Evolutionary conservation across 2,113 vertebrate species (phyloP), one percentile per base, ranked within the genome.

Genomic region (Gavialis gangeticus): DNA sequence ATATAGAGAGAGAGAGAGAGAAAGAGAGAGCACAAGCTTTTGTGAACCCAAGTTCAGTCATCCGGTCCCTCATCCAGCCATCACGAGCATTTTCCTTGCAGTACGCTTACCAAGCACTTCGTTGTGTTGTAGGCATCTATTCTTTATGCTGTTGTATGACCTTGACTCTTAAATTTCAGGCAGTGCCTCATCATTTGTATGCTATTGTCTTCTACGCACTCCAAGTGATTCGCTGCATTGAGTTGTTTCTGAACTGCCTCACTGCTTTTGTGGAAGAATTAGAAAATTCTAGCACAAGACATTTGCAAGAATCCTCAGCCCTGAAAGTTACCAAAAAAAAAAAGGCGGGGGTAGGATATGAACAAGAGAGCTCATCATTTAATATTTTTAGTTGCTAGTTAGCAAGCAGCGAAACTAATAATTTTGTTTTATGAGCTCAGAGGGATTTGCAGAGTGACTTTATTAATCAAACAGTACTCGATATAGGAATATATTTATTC

Each of bases 341-440:
- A 22, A 30, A 73, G 88, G 9, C 4, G 10, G 0, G 1, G 7
- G 34, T 55, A 28, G 5, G 10, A 1, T 0, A 1, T 27, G 24
- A 85, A 9, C 6, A 17, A 57, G 10, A 37, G 0, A 2, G 10
- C 16, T 10, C 16, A 3, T 15, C 2, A 6, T 78, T 86, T 79
- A 37, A 69, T 30, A 5, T 0, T 21, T 94, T 89, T 22, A 19
- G 2, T 56, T 91, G 15, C 19, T 60, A 3, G 27, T 3, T 37
- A 13, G 11, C 6, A 75, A 25, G 16, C 55, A 82, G 66, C 21
- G 2, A 16, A 55, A 2, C 66, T 11, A 67, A 30, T n/a, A 28
- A 13, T n/a, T 30, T 67, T 67, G 30, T 75, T 78, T 78, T 30
- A 10, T 16, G 22, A 46, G 34, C 12, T 46, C n/a, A 14, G 56